Evolutionary conservation across 2,888 invertebrate species (phyloP), one percentile per base, ranked within the genome.

Genomic region (Pycnomerus fuliginosus): DNA sequence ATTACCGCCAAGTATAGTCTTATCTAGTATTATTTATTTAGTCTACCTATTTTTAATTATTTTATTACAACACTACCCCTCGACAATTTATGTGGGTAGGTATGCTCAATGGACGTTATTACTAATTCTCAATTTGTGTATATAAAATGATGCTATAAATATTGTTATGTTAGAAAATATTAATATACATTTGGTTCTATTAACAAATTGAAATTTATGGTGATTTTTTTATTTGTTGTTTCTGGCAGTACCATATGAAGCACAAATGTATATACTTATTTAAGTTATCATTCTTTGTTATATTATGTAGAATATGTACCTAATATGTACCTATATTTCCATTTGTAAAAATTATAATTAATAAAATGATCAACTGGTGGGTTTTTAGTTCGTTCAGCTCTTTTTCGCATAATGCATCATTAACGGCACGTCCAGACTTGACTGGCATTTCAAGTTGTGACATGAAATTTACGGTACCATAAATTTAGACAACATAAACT

Each of bases 361-460:
- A 47, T 43, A 42, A 47, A 47, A 33, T 46, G 32, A 32, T 37
- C 46, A 37, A 37, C 47, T 47, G 47, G 47, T 47, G 47, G 47
- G 47, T 46, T 35, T 40, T 20, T 8, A 20, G 20, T 20, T 8
- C n/a, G n/a, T n/a, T n/a, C n/a, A n/a, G n/a, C n/a, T n/a, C n/a
- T n/a, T n/a, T n/a, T n/a, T n/a, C n/a, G n/a, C n/a, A n/a, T n/a
- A n/a, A n/a, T n/a, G n/a, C n/a, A n/a, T n/a, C n/a, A n/a, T n/a
- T n/a, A n/a, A n/a, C n/a, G n/a, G n/a, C n/a, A n/a, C n/a, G n/a
- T n/a, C n/a, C n/a, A n/a, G n/a, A n/a, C n/a, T n/a, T n/a, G n/a
- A n/a, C n/a, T n/a, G n/a, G n/a, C n/a, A n/a, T n/a, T n/a, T n/a
- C n/a, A n/a, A n/a, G n/a, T n/a, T n/a, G n/a, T n/a, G n/a, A n/a